Percentiles rank a stretch among this genome's conserved stretches.
Conservation (phyloP, 2,113 vertebrate species). For the Litocranius walleri region DNA sequence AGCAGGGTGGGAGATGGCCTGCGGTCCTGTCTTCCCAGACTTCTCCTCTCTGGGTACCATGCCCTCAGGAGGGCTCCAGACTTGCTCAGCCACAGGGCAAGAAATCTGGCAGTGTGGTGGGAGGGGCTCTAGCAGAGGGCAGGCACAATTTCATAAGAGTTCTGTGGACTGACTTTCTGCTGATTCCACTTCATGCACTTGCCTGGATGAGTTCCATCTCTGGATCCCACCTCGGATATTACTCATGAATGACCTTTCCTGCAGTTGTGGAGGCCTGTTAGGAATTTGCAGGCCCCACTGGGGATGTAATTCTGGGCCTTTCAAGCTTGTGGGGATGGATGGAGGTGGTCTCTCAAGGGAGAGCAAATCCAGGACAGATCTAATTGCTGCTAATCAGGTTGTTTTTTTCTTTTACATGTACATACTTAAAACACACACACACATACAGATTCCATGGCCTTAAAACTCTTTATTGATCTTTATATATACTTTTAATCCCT, state of each 20-base stretch:
- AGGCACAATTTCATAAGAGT: background rate
- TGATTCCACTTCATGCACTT: accelerated
- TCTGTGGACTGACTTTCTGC: background rate
- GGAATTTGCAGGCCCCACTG: background rate
- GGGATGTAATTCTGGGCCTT: background rate
- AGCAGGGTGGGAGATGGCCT: background rate
- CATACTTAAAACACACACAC: background rate
- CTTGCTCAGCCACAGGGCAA: background rate
- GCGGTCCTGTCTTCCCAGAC: background rate
- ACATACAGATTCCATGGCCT: background rate
- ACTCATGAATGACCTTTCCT: background rate
- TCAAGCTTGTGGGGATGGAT: background rate
- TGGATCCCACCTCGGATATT: background rate
- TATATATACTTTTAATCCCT: background rate
- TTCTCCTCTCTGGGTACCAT: background rate
- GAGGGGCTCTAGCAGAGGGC: background rate
- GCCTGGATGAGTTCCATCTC: background rate
- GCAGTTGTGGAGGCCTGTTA: background rate
- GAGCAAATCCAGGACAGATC: background rate
- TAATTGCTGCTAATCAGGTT: background rate
- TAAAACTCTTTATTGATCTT: background rate
- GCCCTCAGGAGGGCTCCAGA: background rate
- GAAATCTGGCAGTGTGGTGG: background rate
- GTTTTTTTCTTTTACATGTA: background rate
- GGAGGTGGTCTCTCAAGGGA: background rate